Base-by-base conservation (phyloP, 2,888 invertebrate genomes). In the Drosophila rubida region DNA sequence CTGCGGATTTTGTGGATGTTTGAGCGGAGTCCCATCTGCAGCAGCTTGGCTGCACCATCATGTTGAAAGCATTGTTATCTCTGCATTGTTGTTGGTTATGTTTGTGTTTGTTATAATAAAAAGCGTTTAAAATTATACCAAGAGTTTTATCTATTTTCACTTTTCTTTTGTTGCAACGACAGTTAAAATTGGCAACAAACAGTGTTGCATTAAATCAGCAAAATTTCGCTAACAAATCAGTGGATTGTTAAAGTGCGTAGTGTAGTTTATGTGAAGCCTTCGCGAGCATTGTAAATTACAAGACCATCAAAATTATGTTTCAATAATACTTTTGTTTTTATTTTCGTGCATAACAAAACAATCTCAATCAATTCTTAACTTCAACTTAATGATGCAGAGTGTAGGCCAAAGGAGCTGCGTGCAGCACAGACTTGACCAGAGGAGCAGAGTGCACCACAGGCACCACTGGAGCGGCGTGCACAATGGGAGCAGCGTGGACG, bases 381-480 rank as follows among this genome's bases (percentile, higher is more conserved):
- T 37, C 0, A 19, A 5, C 50, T 41, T 89, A 88, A 66, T 89
- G 90, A 57, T 90, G 90, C 49, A 85, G 69, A 35, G 83, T 61
- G 67, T 85, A 85, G 51, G 84, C 69, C 71, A 80, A 49, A 42
- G 82, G 78, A 53, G 75, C 69, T 11, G 78, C 16, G 23, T 69
- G 68, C 37, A 68, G 7, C 14, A 61, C 61, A 30, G 61, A 60
- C 35, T 60, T 60, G 55, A 61, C 27, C 68, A 80, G 42, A 53
- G 82, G 78, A 39, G 72, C 75, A 4, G 78, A 46, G 37, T 69
- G 68, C 22, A 71, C 45, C 11, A 77, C 48, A 4, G 78, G 78
- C 25, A 74, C 72, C 16, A 64, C 39, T 1, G 78, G 77, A 37
- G 72, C 67, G 5, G 74, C 41, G 22, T 82, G 75, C 4, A 86